phyloP scores from a whole-genome alignment of 2,797 vertebrate species.

The Poecilia gillii region DNA sequence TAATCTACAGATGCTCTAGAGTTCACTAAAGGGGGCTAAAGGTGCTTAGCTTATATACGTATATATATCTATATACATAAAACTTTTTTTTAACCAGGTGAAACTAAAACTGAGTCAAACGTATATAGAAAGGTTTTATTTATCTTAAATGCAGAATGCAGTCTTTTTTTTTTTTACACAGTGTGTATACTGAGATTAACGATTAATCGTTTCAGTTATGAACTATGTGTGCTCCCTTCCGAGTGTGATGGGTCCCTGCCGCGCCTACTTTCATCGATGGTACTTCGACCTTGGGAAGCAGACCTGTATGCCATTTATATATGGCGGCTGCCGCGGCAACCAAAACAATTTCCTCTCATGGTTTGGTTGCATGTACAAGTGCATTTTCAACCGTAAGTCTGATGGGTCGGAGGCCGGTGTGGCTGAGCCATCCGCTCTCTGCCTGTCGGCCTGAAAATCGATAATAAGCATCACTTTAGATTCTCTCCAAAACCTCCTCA shows the following conservation, averaged over 20 bases:
- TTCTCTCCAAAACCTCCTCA: constrained; percentile 10
- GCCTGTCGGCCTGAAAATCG: constrained; percentile 34
- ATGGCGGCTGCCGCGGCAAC: constrained; percentile 98
- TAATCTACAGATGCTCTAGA: too few species aligned
- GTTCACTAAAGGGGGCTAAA: too few species aligned
- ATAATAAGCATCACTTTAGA: neutral
- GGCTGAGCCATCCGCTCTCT: constrained; percentile 18
- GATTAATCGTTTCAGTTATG: too few species aligned
- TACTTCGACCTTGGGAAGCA: constrained; percentile 93
- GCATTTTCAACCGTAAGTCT: constrained; percentile 91
- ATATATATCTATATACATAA: too few species aligned
- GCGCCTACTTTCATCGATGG: constrained; percentile 95
- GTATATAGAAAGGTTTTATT: too few species aligned
- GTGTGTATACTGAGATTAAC: too few species aligned
- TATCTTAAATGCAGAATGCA: too few species aligned
- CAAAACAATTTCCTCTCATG: constrained; percentile 99
- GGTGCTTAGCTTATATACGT: too few species aligned
- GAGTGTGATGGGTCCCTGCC: constrained; percentile 95
- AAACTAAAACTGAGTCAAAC: too few species aligned
- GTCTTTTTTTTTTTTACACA: too few species aligned
- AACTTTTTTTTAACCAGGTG: too few species aligned
- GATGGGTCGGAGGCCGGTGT: constrained; percentile 34
- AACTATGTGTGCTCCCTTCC: constrained; percentile 91
- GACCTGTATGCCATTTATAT: constrained; percentile 91
- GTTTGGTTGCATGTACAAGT: constrained; percentile 98